phyloP scores from a whole-genome alignment of 1,140 invertebrate genomes.

The Euura lappo region DNA sequence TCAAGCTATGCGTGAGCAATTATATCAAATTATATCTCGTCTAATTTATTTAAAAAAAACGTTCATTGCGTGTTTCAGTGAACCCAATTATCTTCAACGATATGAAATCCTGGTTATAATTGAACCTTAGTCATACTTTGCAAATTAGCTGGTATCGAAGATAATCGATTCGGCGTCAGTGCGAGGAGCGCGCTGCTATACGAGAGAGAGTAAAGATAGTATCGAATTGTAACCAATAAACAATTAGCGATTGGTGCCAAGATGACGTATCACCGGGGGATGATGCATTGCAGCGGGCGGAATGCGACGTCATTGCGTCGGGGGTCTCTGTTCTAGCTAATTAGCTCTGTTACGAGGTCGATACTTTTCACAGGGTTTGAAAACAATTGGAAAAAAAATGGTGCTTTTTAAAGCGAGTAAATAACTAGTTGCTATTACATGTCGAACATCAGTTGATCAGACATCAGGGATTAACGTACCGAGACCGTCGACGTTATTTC shows the following conservation, averaged over 20 bases:
- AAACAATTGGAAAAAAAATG: not conserved
- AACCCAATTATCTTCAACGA: too few species aligned
- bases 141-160: too few species aligned
- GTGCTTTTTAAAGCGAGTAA: not conserved
- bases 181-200: too few species aligned
- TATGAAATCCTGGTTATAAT: too few species aligned
- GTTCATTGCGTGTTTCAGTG: too few species aligned
- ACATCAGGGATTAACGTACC: not conserved
- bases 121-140: too few species aligned
- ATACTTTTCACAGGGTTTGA: not conserved
- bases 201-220: too few species aligned
- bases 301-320: not conserved
- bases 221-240: conserved; percentile 1
- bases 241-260: not conserved
- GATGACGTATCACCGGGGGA: not conserved
- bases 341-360: not conserved
- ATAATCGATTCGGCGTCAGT: too few species aligned
- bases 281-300: not conserved
- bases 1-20: too few species aligned
- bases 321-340: not conserved
- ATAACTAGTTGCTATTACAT: not conserved
- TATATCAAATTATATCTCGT: too few species aligned
- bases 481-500: too few species aligned
- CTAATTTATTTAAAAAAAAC: too few species aligned
- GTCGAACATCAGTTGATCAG: not conserved